Percentiles rank a stretch among this genome's conserved stretches.
These are phyloP conservation scores for Idaea dimidiata DNA, from an alignment of 2,888 invertebrate species.

Conservation along the genomic window DNA sequence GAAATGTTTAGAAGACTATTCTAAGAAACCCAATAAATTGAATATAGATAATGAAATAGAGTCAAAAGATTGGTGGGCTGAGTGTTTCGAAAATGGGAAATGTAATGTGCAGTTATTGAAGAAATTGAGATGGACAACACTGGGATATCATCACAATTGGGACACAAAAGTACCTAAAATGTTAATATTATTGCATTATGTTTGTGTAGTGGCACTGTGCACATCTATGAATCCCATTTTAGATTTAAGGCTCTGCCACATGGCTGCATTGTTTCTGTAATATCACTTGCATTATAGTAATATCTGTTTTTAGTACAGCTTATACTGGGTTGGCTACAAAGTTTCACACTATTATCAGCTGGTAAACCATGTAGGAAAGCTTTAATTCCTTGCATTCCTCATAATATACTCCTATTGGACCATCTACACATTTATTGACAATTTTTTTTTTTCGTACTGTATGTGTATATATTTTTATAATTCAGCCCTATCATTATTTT, in stretches of 20 bases:
- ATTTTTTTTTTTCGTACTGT: no score
- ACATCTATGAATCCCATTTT: background rate
- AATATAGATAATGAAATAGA: conserved; percentile 82
- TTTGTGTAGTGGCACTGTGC: conserved; percentile 16
- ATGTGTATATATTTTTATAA: no score
- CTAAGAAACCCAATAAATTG: conserved; percentile 85
- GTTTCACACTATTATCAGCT: no score
- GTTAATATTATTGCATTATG: conserved; percentile 33
- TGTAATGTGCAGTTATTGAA: conserved; percentile 60
- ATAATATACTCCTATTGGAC: no score
- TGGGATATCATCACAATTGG: conserved; percentile 99
- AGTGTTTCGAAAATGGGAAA: conserved; percentile 67
- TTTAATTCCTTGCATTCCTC: no score
- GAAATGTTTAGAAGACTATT: conserved; percentile 88
- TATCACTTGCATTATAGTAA: no score
- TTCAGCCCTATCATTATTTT: no score
- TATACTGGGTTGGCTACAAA: no score
- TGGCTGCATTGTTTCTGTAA: no score
- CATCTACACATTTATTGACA: no score
- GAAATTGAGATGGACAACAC: conserved; percentile 93
- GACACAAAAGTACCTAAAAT: conserved; percentile 88
- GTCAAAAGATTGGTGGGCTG: conserved; percentile 84
- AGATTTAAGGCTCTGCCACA: background rate
- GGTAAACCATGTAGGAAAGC: no score
- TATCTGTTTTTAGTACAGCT: no score